Conservation (phyloP, 2,888 invertebrate genomes). For the Nasonovia ribisnigri region DNA sequence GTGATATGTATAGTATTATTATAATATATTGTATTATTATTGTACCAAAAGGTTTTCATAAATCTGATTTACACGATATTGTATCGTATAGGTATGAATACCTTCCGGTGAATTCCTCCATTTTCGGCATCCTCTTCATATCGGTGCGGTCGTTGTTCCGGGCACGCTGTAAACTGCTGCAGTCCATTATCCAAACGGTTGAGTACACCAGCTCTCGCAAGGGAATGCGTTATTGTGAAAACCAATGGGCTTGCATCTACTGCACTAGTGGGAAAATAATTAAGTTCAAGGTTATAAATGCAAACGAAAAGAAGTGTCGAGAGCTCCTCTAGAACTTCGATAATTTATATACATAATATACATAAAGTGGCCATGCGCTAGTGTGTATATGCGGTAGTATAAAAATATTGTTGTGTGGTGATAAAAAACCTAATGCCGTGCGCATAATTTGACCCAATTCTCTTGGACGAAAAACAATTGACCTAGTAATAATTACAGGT, state of each 20-base stretch:
- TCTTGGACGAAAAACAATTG: not conserved
- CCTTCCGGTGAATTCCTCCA: not conserved
- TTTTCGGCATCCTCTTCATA: not conserved
- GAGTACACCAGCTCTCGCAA: not conserved
- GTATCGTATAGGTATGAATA: not conserved
- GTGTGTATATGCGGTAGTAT: too few species aligned
- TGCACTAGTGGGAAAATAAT: not conserved
- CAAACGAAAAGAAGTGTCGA: not conserved
- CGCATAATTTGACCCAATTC: conserved; percentile 27
- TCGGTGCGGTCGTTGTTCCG: not conserved
- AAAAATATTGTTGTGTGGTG: not conserved
- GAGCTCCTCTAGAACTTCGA: not conserved
- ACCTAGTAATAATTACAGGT: conserved; percentile 48
- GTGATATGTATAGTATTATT: not conserved
- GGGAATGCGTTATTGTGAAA: not conserved
- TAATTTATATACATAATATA: not conserved
- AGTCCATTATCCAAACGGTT: not conserved
- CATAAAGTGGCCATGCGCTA: not conserved
- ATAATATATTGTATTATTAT: not conserved
- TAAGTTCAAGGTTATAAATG: not conserved
- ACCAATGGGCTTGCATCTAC: not conserved
- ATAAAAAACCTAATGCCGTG: not conserved
- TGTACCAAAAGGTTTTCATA: not conserved
- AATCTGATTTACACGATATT: not conserved
- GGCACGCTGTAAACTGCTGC: too few species aligned